Base-by-base conservation (phyloP, 2,113 vertebrate species). In the Platycercus adscitus region DNA sequence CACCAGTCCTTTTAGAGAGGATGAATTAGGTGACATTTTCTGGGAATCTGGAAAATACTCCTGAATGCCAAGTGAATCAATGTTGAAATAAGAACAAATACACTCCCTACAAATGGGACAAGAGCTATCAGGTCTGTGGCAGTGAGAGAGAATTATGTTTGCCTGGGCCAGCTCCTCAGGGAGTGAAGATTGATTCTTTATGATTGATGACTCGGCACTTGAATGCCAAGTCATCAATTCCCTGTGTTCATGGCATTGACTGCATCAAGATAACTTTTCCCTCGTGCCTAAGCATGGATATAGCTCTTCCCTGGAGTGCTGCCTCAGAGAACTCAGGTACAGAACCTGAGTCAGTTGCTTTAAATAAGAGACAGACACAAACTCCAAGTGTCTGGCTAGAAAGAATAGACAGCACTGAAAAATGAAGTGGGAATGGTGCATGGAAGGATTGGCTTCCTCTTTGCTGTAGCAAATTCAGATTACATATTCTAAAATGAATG, bases 141-240 rank as follows among this genome's bases (percentile, higher is more conserved):
- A 97, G 97, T 66, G 94, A 97, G 96, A 98, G 97, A 98, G 97
- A 98, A 98, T 98, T 98, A 98, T 98, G 96, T 98, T 97, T 98
- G 96, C 97, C 86, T 94, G 33, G 97, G 97, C 97, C 93, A 97
- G 96, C 94, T 98, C 98, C 97, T 96, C 70, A 89, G 98, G 97
- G 98, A 98, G 82, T 13, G 6, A 86, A 97, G 97, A 98, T 98
- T 98, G 98, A 98, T 98, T 98, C 97, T 97, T 94, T 97, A 98
- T 98, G 98, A 98, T 97, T 97, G 98, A 98, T 98, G 97, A 98
- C 96, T 98, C 16, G 31, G 95, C 86, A 97, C 97, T 97, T 96
- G 97, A 97, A 98, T 98, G 98, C 98, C 98, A 97, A 98, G 97
- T 98, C 98, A 98, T 98, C 98, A 98, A 90, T 98, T 97, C 97